phyloP scores from a whole-genome alignment of 2,113 vertebrate genomes.

The Dicrurus megarhynchus region DNA sequence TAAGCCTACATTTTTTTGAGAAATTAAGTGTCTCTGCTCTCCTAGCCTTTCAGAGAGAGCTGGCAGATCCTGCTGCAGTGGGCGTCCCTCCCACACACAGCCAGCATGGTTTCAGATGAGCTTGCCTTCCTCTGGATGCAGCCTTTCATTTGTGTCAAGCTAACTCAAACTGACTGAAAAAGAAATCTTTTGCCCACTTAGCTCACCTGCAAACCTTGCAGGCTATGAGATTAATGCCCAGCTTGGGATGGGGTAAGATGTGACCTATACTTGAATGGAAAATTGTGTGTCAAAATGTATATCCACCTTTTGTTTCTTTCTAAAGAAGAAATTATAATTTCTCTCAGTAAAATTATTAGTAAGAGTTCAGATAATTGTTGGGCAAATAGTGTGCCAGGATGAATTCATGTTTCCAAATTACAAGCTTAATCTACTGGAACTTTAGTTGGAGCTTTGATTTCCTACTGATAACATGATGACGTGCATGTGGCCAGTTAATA shows the following conservation, averaged over 20 bases:
- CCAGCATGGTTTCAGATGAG: background rate
- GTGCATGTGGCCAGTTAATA: background rate
- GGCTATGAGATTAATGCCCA: background rate
- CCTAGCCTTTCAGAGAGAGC: background rate
- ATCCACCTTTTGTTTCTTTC: background rate
- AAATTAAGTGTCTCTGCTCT: constrained; percentile 39
- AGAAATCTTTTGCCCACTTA: background rate
- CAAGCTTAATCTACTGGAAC: background rate
- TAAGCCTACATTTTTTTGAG: background rate
- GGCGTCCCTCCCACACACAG: background rate
- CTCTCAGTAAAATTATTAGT: background rate
- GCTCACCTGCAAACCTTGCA: accelerated
- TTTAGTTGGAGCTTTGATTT: background rate
- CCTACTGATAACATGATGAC: background rate
- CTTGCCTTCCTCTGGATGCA: background rate
- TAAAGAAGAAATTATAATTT: background rate
- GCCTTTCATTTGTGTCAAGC: background rate
- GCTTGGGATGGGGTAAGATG: background rate
- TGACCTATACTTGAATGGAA: background rate
- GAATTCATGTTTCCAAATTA: background rate
- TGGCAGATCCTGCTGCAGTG: background rate
- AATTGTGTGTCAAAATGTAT: background rate
- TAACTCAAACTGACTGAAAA: background rate
- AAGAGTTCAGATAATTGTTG: background rate
- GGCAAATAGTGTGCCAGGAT: background rate